phyloP scores from a whole-genome alignment of 2,888 invertebrate species.

The Conchocele bisecta region DNA sequence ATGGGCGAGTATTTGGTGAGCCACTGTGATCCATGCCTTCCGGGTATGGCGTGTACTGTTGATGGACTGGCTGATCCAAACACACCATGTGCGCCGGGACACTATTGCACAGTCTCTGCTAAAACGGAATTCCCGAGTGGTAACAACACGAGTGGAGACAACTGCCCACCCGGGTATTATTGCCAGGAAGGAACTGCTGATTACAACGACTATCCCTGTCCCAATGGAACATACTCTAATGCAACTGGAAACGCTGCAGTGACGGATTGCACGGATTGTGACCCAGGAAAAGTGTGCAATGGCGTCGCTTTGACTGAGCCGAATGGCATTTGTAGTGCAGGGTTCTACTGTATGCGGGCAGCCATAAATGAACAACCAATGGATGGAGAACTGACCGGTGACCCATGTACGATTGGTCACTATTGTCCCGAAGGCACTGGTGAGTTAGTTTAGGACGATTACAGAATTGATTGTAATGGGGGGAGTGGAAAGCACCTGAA shows the following conservation, averaged over 20 bases:
- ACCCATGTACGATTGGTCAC: constrained; percentile 73
- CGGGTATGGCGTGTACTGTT: constrained; percentile 78
- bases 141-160: constrained; percentile 69
- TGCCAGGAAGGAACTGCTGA: constrained; percentile 75
- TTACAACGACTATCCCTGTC: constrained; percentile 73
- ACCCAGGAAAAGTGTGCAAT: constrained; percentile 77
- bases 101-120: constrained; percentile 75
- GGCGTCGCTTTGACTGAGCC: constrained; percentile 75
- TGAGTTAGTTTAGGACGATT: too few relatives aligned
- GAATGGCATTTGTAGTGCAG: constrained; percentile 76
- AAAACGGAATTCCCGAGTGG: constrained; percentile 64
- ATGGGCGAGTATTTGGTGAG: constrained; percentile 66
- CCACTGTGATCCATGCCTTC: constrained; percentile 75
- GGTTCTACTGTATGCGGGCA: constrained; percentile 77
- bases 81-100: constrained; percentile 73
- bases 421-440: constrained; percentile 79
- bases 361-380: constrained; percentile 75
- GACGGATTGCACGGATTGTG: constrained; percentile 75
- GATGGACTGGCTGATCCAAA: constrained; percentile 72
- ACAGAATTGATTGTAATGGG: too few relatives aligned
- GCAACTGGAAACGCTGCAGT: constrained; percentile 68
- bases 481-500: too few relatives aligned
- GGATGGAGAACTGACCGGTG: constrained; percentile 80
- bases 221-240: constrained; percentile 80
- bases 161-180: constrained; percentile 79